Evolutionary conservation across 2,888 invertebrate species (phyloP), one percentile per base, ranked within the genome.

Genomic region (Tenthredo livida): DNA sequence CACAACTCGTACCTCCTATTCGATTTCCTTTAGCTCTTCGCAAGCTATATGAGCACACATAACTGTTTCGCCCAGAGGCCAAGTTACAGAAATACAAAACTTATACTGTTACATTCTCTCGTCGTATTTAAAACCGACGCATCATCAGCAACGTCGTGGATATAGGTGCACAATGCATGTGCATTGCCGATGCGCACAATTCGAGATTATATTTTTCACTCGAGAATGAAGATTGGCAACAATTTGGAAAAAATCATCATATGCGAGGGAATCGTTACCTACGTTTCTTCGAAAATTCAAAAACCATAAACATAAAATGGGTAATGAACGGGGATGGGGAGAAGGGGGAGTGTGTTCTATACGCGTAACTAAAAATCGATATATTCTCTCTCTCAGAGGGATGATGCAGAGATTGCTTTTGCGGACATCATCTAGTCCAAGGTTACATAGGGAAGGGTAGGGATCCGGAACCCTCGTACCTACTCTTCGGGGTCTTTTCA

Each of bases 401-500:
- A 47, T 75, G 40, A n/a, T 75, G 43, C 75, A 75, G 75, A 21
- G 75, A 5, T 47, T 47, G 12, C 47, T 47, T n/a, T 73, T 73
- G 25, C 3, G 21, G 25, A 72, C 40, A n/a, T 73, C 43, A 73
- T 75, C 75, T 75, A 75, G 75, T 75, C 75, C 75, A 75, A 75
- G 75, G 75, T 47, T 47, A 75, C 4, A 17, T 1, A 37, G n/a
- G 1, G 47, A 15, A 47, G 15, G 47, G 47, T 47, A 15, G 47
- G 47, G 3, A 47, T 47, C 12, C 47, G 12, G 47, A 12, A 47
- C 47, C 47, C 47, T 47, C 47, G 47, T 47, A 15, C 15, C 15
- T 47, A 15, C 12, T 47, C 25, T 33, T 25, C 4, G 33, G 33
- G 12, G 3, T 25, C 29, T 67, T 33, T 67, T 67, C 67, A 15